Evolutionary conservation across 1,140 invertebrate species (phyloP), one percentile per base, ranked within the genome.

Genomic region (Melitaea cinxia): DNA sequence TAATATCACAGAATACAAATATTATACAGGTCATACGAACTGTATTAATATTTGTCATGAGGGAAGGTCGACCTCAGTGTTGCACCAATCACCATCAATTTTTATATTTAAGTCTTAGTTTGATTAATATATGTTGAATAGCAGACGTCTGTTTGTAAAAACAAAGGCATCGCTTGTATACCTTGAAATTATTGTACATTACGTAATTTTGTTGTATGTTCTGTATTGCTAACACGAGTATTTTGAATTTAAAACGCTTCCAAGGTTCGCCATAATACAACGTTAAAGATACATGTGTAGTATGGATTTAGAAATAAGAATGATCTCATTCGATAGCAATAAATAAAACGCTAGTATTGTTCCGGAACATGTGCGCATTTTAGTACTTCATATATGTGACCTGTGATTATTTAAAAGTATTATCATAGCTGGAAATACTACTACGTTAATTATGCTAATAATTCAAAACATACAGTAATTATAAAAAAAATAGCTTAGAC

Each of bases 181-280:
- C 19, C 7, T n/a, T 21, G 19, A 14, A 14, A 39, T 14, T 9
- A 15, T 64, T 65, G 60, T 30, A 37, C 39, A 55, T 75, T 74
- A 73, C 65, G 61, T 72, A 78, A 77, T 60, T 30, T 12, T 42
- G 56, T 71, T 66, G 66, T 72, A 53, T 70, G 72, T 80, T 78
- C 77, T 69, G 58, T 65, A 63, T 42, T 59, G 53, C 66, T 62
- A 61, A 64, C 62, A 60, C 62, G 63, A 68, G 68, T 73, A 65
- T 62, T 79, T 78, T 77, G 80, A 85, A 83, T 83, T 78, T 75
- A 76, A 65, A 80, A 82, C 75, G 73, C 65, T 70, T 73, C 33
- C 62, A 66, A 72, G 64, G 71, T 62, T 68, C 26, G 65, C 45
- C 63, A 17, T 42, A 65, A 37, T 63, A 39, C 65, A 61, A 71